A percentile compares a stretch with the other conserved stretches of the same genome.
Conservation (phyloP, 2,888 invertebrate species). For the Podotricha telesiphe region DNA sequence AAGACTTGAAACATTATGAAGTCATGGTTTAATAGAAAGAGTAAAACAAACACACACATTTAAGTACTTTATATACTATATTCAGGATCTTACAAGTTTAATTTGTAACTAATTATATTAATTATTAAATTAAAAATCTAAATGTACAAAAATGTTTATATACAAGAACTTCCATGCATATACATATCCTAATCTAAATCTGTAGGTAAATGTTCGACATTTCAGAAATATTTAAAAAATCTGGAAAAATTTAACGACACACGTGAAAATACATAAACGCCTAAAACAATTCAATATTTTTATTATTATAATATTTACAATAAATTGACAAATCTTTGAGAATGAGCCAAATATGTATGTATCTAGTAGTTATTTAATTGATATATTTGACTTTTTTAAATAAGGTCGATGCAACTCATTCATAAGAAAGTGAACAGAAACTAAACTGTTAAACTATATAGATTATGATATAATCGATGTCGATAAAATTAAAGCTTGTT, state of each 20-base stretch:
- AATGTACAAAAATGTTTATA: conserved; percentile 82
- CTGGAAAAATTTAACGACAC: conserved; percentile 41
- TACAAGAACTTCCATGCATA: conserved; percentile 77
- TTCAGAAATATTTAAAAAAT: conserved; percentile 68
- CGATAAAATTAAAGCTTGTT: conserved; percentile 41
- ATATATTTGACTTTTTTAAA: conserved; percentile 7
- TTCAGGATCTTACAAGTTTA: conserved; percentile 78
- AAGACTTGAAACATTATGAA: neutral
- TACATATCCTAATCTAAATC: conserved; percentile 56
- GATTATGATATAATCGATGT: conserved; percentile 13
- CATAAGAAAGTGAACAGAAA: neutral
- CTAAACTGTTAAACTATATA: neutral
- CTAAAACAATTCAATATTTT: conserved; percentile 38
- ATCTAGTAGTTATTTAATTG: conserved; percentile 30
- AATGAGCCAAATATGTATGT: conserved; percentile 28
- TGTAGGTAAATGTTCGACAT: conserved; percentile 66
- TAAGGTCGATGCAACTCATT: neutral
- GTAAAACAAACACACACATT: conserved; percentile 24
- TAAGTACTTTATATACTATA: conserved; percentile 70
- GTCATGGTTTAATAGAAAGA: neutral
- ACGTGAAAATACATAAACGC: conserved; percentile 40
- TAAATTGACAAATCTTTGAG: conserved; percentile 46
- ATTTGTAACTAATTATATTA: conserved; percentile 76
- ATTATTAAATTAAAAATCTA: conserved; percentile 79
- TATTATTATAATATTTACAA: conserved; percentile 41